Conservation (phyloP, 2,113 vertebrate species). For the Cepphus grylle region DNA sequence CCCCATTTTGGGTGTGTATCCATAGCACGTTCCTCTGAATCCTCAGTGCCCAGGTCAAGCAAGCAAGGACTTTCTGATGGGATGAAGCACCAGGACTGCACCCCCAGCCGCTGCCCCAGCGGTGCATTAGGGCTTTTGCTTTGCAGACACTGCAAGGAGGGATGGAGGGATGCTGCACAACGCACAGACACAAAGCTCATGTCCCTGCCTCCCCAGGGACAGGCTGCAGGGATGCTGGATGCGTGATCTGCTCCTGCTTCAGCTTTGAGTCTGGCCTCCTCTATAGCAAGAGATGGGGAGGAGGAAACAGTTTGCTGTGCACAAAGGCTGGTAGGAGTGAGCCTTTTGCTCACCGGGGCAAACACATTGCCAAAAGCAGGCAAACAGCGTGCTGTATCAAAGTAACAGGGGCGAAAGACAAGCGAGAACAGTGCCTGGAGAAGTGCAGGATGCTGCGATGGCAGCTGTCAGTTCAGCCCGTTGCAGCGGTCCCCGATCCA, state of each 20-base stretch:
- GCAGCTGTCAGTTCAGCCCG: background rate
- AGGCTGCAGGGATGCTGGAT: background rate
- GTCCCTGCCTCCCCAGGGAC: background rate
- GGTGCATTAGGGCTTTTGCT: background rate
- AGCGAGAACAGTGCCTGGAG: background rate
- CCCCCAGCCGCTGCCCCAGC: background rate
- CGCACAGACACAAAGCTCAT: accelerated
- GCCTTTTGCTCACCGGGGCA: background rate
- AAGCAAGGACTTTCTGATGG: background rate
- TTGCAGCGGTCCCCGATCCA: accelerated
- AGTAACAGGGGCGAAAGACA: background rate
- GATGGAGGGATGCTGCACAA: background rate
- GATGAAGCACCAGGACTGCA: background rate
- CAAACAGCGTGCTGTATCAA: background rate
- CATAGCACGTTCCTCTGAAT: background rate
- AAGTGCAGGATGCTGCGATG: background rate
- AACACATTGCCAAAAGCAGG: background rate
- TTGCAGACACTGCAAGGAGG: background rate
- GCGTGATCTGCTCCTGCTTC: background rate
- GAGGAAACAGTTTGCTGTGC: background rate
- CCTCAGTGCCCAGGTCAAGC: too few relatives aligned
- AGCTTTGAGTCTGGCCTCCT: too few relatives aligned
- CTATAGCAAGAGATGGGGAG: background rate
- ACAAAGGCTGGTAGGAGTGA: background rate
- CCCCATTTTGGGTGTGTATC: background rate